Percentiles rank a stretch among this genome's conserved stretches.
These are phyloP conservation scores for Nasonia giraulti DNA, from an alignment of 1,140 invertebrate genomes.

Conservation along the genomic window DNA sequence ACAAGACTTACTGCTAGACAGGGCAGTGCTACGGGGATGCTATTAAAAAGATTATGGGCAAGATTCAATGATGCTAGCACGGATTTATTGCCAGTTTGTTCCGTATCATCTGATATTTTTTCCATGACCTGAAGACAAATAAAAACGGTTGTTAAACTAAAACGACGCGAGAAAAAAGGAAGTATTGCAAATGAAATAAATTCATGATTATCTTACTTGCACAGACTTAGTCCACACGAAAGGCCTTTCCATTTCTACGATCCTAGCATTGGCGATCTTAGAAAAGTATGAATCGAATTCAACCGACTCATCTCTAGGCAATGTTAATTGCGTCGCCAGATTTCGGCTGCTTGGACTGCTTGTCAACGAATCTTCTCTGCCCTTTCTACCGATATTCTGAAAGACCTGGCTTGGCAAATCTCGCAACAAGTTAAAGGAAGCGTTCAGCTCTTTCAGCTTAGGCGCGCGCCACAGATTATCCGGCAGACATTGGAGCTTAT, in stretches of 20 bases:
- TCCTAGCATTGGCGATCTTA: constrained; percentile 68
- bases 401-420: constrained; percentile 81
- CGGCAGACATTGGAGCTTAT: constrained; percentile 91
- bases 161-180: not conserved
- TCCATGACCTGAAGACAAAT: constrained; percentile 76
- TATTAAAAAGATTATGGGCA: constrained; percentile 92
- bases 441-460: constrained; percentile 91
- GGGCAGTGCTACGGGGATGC: constrained; percentile 89
- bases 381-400: constrained; percentile 64
- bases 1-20: constrained; percentile 91
- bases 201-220: constrained; percentile 65
- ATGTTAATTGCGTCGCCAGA: constrained; percentile 59
- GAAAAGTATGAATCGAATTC: constrained; percentile 70
- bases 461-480: constrained; percentile 93
- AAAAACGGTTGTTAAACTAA: not conserved
- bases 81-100: constrained; percentile 68
- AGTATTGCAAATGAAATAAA: not conserved
- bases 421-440: constrained; percentile 91
- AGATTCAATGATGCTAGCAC: constrained; percentile 87
- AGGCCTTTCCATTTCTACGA: constrained; percentile 78
- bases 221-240: constrained; percentile 83
- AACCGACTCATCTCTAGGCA: constrained; percentile 67
- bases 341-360: constrained; percentile 65
- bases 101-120: constrained; percentile 75
- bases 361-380: constrained; percentile 62